Conservation (phyloP, 92 coral and sea anemone genomes). For the Muricea muricata region DNA sequence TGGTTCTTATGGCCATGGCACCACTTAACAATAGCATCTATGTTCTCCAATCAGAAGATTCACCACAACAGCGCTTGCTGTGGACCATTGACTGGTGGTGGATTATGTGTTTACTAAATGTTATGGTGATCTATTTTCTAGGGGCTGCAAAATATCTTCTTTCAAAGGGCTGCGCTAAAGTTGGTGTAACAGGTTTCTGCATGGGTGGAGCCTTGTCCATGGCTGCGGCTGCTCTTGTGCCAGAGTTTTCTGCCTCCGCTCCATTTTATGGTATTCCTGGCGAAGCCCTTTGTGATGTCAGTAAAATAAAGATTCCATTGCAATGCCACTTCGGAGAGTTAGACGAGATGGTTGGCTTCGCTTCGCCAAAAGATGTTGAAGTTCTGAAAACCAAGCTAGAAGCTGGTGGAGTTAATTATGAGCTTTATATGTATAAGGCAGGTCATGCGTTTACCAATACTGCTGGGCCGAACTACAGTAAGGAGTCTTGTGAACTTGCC, state of each 20-base stretch:
- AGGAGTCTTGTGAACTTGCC: conserved; percentile 66
- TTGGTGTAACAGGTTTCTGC: conserved; percentile 95
- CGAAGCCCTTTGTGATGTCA: conserved; percentile 69
- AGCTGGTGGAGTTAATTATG: conserved; percentile 76
- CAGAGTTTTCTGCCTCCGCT: conserved; percentile 93
- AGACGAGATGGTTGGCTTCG: conserved; percentile 66
- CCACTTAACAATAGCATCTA: no score
- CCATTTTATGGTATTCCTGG: conserved; percentile 96
- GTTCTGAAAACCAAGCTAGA: conserved; percentile 68
- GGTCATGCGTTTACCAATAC: conserved; percentile 89
- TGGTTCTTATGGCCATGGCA: no score
- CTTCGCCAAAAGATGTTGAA: conserved; percentile 68
- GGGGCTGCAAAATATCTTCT: conserved; percentile 89
- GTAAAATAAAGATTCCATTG: conserved; percentile 82
- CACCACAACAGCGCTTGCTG: no score
- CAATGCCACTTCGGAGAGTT: conserved; percentile 90
- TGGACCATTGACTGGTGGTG: no score
- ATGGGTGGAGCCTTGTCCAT: conserved; percentile 93
- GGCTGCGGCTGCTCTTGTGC: conserved; percentile 89
- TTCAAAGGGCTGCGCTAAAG: conserved; percentile 82
- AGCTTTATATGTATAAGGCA: conserved; percentile 74
- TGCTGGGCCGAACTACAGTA: conserved; percentile 65
- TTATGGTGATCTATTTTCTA: neutral
- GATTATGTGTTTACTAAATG: no score
- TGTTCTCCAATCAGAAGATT: no score